phyloP scores from a whole-genome alignment of 2,797 vertebrate species.

The Tachyglossus aculeatus region DNA sequence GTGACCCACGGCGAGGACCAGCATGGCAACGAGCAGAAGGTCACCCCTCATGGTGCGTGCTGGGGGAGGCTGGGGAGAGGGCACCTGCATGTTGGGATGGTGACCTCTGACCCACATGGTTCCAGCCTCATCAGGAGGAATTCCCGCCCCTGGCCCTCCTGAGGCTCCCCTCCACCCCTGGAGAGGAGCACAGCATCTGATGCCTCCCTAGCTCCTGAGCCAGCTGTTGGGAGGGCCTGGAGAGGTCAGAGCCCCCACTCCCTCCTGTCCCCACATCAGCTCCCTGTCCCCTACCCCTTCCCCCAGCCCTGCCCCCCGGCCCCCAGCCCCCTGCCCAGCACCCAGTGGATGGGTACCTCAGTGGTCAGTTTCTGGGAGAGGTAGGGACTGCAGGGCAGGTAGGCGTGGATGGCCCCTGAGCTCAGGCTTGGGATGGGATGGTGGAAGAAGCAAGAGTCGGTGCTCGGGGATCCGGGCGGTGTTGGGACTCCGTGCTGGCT shows the following conservation, averaged over 20 bases:
- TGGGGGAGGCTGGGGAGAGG: not conserved
- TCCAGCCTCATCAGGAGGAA: not conserved
- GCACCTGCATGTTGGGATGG: too few species aligned
- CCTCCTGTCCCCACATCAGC: not conserved
- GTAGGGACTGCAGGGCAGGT: too few species aligned
- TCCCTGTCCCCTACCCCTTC: not conserved
- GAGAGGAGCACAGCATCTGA: slow-evolving; percentile 28
- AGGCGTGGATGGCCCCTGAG: too few species aligned
- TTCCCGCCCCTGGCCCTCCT: not conserved
- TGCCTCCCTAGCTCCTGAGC: slow-evolving; percentile 43
- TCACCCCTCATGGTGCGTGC: slow-evolving; percentile 73
- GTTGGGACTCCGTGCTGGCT: too few species aligned
- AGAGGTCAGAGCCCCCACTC: not conserved
- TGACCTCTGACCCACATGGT: not conserved
- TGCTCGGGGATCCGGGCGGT: too few species aligned
- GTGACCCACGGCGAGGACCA: slow-evolving; percentile 77
- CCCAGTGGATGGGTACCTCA: too few species aligned
- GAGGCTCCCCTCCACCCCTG: not conserved
- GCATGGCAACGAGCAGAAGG: slow-evolving; percentile 75
- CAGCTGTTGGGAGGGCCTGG: slow-evolving; percentile 59
- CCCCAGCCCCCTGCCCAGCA: too few species aligned
- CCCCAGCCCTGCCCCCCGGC: not conserved
- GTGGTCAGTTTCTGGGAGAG: too few species aligned
- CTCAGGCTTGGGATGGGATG: too few species aligned
- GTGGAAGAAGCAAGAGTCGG: too few species aligned